A percentile compares a stretch with the other conserved stretches of the same genome.
Evolutionary conservation across 1,140 invertebrate genomes (phyloP).

Genomic region (Aplysia californica): DNA sequence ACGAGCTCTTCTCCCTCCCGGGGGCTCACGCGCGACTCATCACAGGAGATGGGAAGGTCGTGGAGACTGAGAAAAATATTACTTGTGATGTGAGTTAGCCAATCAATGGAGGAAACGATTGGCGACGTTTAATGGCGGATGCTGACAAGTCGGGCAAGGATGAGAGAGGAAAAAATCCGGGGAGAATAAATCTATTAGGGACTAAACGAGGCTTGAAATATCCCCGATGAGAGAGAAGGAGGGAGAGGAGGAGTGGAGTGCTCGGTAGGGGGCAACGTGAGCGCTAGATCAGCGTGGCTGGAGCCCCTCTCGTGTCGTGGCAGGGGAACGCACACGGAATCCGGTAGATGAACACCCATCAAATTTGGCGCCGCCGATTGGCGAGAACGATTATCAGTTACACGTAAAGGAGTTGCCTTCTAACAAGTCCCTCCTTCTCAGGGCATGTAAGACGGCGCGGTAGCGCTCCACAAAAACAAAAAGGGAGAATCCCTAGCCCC

Average conservation of each 20-base stretch:
- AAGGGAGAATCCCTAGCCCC: too few relatives aligned
- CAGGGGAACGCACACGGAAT: neutral
- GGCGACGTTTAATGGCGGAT: neutral
- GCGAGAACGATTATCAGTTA: constrained; percentile 2
- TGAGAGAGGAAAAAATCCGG: neutral
- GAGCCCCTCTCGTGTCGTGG: too few relatives aligned
- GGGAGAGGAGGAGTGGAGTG: neutral
- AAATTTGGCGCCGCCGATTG: constrained; percentile 17
- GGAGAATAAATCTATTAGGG: neutral
- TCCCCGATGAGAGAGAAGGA: neutral
- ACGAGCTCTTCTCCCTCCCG: neutral
- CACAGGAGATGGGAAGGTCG: neutral
- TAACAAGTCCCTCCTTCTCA: too few relatives aligned
- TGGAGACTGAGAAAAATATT: neutral
- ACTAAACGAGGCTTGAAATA: neutral
- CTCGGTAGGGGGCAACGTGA: neutral
- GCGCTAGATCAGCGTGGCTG: too few relatives aligned
- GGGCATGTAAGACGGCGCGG: too few relatives aligned
- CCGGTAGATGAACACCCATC: neutral
- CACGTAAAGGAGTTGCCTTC: neutral
- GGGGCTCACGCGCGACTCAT: neutral
- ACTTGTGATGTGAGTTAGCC: neutral
- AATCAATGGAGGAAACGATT: constrained; percentile 3
- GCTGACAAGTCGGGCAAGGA: neutral
- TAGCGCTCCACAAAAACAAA: too few relatives aligned